Conservation (phyloP, 1,140 invertebrate species). For the Hylyphantes graminicola region DNA sequence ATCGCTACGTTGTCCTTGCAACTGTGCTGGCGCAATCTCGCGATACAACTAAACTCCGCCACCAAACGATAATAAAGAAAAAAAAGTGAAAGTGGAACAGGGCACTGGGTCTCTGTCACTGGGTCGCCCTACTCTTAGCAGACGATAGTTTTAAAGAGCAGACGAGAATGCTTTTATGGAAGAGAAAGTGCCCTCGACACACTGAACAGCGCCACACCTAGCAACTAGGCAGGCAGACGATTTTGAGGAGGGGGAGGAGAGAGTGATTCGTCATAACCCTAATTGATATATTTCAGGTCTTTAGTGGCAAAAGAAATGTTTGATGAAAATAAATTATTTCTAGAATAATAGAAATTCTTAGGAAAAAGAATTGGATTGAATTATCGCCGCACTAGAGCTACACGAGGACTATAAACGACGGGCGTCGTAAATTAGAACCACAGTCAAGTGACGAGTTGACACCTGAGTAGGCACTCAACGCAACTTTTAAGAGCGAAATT, state of each 20-base stretch:
- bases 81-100: constrained; percentile 59
- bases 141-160: neutral
- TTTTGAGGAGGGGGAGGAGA: neutral
- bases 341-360: no score
- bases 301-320: no score
- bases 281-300: neutral
- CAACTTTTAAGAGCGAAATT: no score
- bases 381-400: no score
- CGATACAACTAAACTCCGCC: no score
- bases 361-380: no score
- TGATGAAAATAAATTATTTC: no score
- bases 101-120: constrained; percentile 58
- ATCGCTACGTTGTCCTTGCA: constrained; percentile 36
- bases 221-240: constrained; percentile 8
- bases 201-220: constrained; percentile 44
- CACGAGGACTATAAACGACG: no score
- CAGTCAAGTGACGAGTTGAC: no score
- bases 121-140: constrained; percentile 1
- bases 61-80: constrained; percentile 11
- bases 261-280: neutral
- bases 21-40: no score
- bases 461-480: no score
- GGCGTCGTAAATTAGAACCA: no score
- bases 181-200: constrained; percentile 43
- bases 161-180: constrained; percentile 11